Base-by-base conservation (phyloP, 2,113 vertebrate species). In the Platycercus adscitus region DNA sequence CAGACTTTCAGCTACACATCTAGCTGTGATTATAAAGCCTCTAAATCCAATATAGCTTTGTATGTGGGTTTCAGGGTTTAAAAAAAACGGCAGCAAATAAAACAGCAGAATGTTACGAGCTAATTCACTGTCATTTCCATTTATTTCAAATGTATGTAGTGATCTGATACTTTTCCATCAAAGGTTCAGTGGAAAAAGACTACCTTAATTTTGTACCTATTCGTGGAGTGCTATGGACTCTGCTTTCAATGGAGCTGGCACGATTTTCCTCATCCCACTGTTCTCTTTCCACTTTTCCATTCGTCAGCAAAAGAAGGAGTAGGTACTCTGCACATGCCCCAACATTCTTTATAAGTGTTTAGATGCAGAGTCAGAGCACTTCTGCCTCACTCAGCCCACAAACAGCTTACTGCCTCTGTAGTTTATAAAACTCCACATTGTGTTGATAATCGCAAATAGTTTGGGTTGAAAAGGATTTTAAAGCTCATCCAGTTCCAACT, bases 321-420 rank as follows among this genome's bases (percentile, higher is more conserved):
- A 49, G 15, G 23, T 28, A 49, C 58, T 86, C 46, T 7, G 1
- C 23, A 52, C 31, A 7, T 7, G 12, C 7, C 17, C 24, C 8
- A 37, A 11, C 31, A 20, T 17, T 18, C 23, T 46, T 58, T 17
- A 2, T 9, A 13, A 4, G n/a, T 12, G 39, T 75, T 71, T 41
- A 41, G 17, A 55, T 25, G 35, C 16, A n/a, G 12, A 49, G 9
- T 46, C 0, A 2, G 17, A 46, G 52, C 26, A 37, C 41, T 76
- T 46, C 61, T 39, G 31, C 24, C 28, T 9, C 31, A 28, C 12
- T 35, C 1, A 0, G 24, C 29, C 41, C 28, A 41, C 5, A 1
- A 64, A 25, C n/a, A 65, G 7, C 4, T 39, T 15, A 25, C 7
- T 3, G 2, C 11, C 33, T 52, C 63, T 1, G 0, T 17, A 35